Evolutionary conservation across 1,140 invertebrate genomes (phyloP), one percentile per base, ranked within the genome.

Genomic region (Plodia interpunctella): DNA sequence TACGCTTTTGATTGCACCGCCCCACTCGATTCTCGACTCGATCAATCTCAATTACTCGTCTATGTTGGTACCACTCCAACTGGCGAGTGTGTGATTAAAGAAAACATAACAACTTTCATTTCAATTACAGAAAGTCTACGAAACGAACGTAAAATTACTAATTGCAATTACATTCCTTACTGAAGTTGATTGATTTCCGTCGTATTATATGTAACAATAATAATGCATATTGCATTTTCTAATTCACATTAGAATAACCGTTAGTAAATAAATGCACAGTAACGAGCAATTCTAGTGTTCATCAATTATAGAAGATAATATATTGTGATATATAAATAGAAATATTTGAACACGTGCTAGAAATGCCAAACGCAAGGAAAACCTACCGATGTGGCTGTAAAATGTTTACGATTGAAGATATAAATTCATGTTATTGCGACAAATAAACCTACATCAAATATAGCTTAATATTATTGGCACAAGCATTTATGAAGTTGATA

Each of bases 1-100:
- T 85, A 79, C 78, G 80, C 70, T 76, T 89, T 89, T 89, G 87
- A 89, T 89, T 83, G 87, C 87, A 57, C 83, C 87, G 87, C 86
- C 87, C 80, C 73, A 59, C 71, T 76, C 80, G 80, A 86, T 86
- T 78, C 80, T 68, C 64, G 74, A 66, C 73, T 77, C 83, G 74
- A 89, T 89, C 83, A 85, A 88, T 88, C 82, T 74, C 74, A 81
- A 87, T 85, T 85, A 80, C 65, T 66, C 66, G 70, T 62, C 68
- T 72, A 74, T 68, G 64, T 72, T 76, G 71, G 71, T 77, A 74
- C 57, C 72, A 62, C 70, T 74, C 66, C 70, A 77, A 63, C 69
- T 73, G 59, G 58, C 44, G 20, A 53, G 19, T 17, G 51, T 25
- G 51, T 20, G 51, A 53, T 53, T 25, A 25, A 53, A 53, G 19